Evolutionary conservation across 2,888 invertebrate species (phyloP).

Genomic region (Aporophyla nigra): DNA sequence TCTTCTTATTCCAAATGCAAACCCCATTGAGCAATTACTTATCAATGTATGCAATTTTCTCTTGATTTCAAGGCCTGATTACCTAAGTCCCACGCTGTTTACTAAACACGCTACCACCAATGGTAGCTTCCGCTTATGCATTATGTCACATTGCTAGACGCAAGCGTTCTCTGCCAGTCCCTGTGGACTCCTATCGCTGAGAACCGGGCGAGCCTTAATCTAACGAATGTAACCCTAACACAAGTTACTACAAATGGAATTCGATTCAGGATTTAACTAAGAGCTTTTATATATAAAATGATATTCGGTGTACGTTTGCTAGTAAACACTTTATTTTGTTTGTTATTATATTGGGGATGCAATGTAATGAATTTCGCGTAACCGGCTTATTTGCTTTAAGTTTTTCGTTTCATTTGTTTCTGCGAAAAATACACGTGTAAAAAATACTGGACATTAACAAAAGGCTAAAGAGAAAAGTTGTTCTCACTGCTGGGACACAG

Average conservation of each 20-base stretch:
- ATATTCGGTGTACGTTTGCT: constrained; percentile 63
- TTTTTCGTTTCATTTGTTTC: background rate
- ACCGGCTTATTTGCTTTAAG: constrained; percentile 1
- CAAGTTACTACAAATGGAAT: constrained; percentile 88
- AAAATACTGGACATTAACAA: background rate
- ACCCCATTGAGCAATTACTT: no score
- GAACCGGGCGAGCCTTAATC: constrained; percentile 85
- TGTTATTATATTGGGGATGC: constrained; percentile 50
- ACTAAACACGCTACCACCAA: no score
- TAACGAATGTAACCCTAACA: constrained; percentile 86
- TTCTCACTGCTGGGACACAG: no score
- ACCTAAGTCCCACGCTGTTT: no score
- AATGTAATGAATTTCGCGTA: constrained; percentile 41
- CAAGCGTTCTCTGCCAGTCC: constrained; percentile 79
- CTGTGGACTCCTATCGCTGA: constrained; percentile 85
- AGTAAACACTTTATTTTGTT: constrained; percentile 58
- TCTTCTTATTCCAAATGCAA: no score
- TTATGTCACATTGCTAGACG: constrained; percentile 66
- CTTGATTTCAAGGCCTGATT: no score
- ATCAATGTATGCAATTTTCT: no score
- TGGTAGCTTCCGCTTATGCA: constrained; percentile 33
- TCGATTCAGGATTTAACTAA: constrained; percentile 88
- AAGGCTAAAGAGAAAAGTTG: background rate
- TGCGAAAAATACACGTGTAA: background rate
- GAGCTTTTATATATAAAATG: constrained; percentile 77